Percentiles rank a stretch among this genome's conserved stretches.
phyloP scores from a whole-genome alignment of 2,797 vertebrate genomes.

The Poeciliopsis presidionis region DNA sequence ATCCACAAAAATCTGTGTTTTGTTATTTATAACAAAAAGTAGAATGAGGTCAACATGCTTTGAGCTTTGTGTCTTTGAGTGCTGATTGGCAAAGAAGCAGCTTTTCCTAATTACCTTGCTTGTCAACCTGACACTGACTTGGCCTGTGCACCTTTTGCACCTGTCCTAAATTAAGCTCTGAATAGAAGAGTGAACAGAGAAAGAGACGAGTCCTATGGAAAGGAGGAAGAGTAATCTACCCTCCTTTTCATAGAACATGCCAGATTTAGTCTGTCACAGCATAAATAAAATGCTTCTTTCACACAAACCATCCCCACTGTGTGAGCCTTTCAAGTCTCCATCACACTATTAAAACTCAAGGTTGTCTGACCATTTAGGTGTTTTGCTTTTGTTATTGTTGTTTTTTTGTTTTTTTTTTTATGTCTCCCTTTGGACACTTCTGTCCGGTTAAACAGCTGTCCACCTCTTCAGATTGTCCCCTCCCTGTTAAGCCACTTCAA shows the following conservation, averaged over 20 bases:
- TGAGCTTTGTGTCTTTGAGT: slow-evolving; percentile 36
- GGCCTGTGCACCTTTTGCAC: slow-evolving; percentile 58
- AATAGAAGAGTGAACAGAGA: slow-evolving; percentile 21
- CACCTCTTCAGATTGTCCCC: slow-evolving; percentile 39
- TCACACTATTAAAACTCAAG: slow-evolving; percentile 61
- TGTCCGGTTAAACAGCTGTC: slow-evolving; percentile 49
- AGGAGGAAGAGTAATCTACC: slow-evolving; percentile 24
- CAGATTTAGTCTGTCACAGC: slow-evolving; percentile 68
- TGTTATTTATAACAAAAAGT: slow-evolving; percentile 34
- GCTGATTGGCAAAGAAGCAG: slow-evolving; percentile 41
- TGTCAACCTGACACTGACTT: slow-evolving; percentile 48
- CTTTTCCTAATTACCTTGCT: slow-evolving; percentile 38
- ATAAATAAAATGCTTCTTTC: slow-evolving; percentile 66
- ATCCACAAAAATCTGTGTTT: neutral
- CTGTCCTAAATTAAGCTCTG: slow-evolving; percentile 58
- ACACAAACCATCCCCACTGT: slow-evolving; percentile 39
- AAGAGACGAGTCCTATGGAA: slow-evolving; percentile 12
- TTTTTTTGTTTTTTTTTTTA: slow-evolving; percentile 37
- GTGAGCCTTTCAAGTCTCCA: slow-evolving; percentile 54
- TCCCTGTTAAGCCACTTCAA: slow-evolving; percentile 28
- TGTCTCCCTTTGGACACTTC: slow-evolving; percentile 40
- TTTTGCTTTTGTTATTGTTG: slow-evolving; percentile 20
- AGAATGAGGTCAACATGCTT: slow-evolving; percentile 44
- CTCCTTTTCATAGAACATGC: slow-evolving; percentile 32
- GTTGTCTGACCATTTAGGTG: slow-evolving; percentile 32